A percentile compares a stretch with the other conserved stretches of the same genome.
phyloP scores from a whole-genome alignment of 2,797 vertebrate species.

The Cossypha polioptera region DNA sequence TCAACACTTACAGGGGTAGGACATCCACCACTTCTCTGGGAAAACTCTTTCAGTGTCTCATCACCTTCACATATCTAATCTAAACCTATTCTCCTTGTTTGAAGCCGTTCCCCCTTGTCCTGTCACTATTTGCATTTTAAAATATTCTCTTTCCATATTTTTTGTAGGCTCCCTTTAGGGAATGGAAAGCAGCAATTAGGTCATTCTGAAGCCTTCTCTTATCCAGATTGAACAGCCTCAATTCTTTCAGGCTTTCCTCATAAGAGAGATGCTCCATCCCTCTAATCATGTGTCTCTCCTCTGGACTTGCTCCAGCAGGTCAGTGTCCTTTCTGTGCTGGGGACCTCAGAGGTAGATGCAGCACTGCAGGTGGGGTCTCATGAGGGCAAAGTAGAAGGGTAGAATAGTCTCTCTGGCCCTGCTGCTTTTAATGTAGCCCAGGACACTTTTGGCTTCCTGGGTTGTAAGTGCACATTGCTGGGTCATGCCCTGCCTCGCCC shows the following conservation, averaged over 20 bases:
- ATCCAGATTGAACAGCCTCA: not conserved
- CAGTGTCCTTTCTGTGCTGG: not conserved
- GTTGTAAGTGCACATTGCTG: rapidly evolving
- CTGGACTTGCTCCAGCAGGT: not conserved
- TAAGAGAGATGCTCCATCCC: not conserved
- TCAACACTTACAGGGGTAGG: not conserved
- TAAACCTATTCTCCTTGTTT: not conserved
- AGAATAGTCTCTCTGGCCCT: not conserved
- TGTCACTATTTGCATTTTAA: not conserved
- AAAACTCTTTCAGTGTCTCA: not conserved
- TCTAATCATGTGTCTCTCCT: not conserved
- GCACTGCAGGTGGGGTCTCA: not conserved
- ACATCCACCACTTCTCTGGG: not conserved
- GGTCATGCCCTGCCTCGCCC: not conserved
- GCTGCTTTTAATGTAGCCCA: not conserved
- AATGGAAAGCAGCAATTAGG: not conserved
- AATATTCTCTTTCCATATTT: not conserved
- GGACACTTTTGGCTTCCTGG: not conserved
- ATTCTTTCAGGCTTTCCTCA: not conserved
- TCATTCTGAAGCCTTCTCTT: not conserved
- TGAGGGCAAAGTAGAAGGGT: rapidly evolving
- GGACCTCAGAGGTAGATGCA: not conserved
- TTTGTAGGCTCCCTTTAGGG: not conserved
- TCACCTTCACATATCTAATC: not conserved
- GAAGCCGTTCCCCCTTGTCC: not conserved